Evolutionary conservation across 2,888 invertebrate genomes (phyloP).

Genomic region (Catocala sponsa): DNA sequence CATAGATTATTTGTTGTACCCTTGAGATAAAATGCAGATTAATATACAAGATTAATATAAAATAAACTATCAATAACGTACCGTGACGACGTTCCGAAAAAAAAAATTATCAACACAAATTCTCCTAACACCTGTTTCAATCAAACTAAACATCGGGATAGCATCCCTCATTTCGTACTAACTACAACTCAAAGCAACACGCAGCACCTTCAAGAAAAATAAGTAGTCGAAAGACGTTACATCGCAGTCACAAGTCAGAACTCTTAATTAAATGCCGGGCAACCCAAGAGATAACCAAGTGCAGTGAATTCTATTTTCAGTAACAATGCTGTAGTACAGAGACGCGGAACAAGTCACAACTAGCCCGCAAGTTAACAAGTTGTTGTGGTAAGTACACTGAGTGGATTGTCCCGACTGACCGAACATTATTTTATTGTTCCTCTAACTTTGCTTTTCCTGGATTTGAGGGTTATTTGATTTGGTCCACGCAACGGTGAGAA

Average conservation of each 20-base stretch:
- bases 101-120: too few species aligned
- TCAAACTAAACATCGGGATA: too few species aligned
- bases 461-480: constrained; percentile 28
- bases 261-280: constrained; percentile 64
- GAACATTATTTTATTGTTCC: constrained; percentile 55
- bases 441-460: constrained; percentile 46
- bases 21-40: too few species aligned
- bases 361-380: constrained; percentile 65
- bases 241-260: constrained; percentile 40
- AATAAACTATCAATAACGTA: too few species aligned
- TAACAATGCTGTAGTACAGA: constrained; percentile 53
- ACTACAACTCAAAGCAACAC: constrained; percentile 1
- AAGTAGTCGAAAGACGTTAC: constrained; percentile 12
- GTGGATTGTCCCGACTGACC: constrained; percentile 50
- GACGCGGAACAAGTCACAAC: constrained; percentile 58
- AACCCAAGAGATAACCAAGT: constrained; percentile 60
- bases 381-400: constrained; percentile 56
- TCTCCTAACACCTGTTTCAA: too few species aligned
- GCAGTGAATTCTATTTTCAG: constrained; percentile 63
- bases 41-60: too few species aligned
- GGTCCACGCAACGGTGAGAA: constrained; percentile 14
- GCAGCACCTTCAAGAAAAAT: constrained; percentile 17
- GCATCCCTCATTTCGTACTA: not conserved
- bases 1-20: too few species aligned
- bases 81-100: too few species aligned